phyloP scores from a whole-genome alignment of 2,113 vertebrate species.

The Clarias magur region DNA sequence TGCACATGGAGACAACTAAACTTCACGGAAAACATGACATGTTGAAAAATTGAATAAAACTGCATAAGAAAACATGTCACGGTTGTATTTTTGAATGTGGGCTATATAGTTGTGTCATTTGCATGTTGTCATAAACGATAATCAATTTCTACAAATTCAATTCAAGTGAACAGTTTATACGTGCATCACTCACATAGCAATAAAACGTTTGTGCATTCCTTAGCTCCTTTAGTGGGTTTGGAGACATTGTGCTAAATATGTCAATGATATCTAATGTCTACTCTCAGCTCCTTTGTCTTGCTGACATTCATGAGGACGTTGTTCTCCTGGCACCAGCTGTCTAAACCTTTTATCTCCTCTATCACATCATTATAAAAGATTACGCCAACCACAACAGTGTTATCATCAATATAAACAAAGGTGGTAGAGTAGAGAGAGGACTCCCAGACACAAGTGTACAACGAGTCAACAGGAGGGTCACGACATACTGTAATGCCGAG shows the following conservation, averaged over 20 bases:
- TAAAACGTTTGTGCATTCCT: neutral
- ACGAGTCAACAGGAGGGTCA: too few relatives aligned
- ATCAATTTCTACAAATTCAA: neutral
- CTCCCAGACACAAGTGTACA: too few relatives aligned
- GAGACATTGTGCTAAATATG: neutral
- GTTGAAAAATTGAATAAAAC: neutral
- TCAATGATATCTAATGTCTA: neutral
- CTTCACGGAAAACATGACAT: neutral
- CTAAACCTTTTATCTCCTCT: too few relatives aligned
- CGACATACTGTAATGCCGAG: too few relatives aligned
- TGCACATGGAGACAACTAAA: neutral
- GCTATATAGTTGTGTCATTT: neutral
- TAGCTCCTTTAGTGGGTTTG: neutral
- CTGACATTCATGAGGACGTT: too few relatives aligned
- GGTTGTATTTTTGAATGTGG: neutral
- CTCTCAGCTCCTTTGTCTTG: too few relatives aligned
- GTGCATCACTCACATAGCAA: neutral
- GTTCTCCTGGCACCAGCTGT: too few relatives aligned
- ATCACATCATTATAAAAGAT: too few relatives aligned
- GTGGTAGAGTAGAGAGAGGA: too few relatives aligned
- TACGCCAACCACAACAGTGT: too few relatives aligned
- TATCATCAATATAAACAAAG: too few relatives aligned
- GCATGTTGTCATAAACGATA: neutral
- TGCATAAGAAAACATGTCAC: neutral
- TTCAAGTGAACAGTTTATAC: neutral